Conservation (phyloP, 2,113 vertebrate genomes). For the Litocranius walleri region DNA sequence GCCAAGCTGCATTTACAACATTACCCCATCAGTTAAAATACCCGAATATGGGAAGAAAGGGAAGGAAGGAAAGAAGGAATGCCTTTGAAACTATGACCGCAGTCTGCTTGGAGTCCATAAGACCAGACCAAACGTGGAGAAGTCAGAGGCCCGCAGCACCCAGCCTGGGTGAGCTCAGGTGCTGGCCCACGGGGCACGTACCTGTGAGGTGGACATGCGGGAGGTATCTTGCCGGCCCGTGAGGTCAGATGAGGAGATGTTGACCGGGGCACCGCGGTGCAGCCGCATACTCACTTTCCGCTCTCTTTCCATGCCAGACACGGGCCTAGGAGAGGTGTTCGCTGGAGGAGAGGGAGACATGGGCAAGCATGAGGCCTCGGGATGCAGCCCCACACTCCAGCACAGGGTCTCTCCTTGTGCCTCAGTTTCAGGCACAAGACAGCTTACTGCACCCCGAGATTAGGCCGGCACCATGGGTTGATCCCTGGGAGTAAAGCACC, state of each 20-base stretch:
- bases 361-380: background rate
- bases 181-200: conserved; percentile 66
- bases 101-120: background rate
- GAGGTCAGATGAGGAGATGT: conserved; percentile 93
- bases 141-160: background rate
- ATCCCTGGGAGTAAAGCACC: background rate
- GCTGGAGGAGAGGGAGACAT: conserved; percentile 74
- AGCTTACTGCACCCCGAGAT: fast-evolving
- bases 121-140: background rate
- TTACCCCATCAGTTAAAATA: background rate
- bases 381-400: background rate
- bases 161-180: background rate
- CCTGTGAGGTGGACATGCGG: conserved; percentile 98
- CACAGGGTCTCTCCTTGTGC: background rate
- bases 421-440: background rate
- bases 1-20: fast-evolving
- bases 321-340: conserved; percentile 91
- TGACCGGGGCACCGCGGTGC: conserved; percentile 93
- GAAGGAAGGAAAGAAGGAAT: background rate
- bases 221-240: conserved; percentile 95
- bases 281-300: conserved; percentile 97
- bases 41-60: background rate
- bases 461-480: background rate
- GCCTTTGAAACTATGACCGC: background rate
- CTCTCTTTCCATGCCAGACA: conserved; percentile 92